Evolutionary conservation across 2,113 vertebrate species (phyloP), one percentile per base, ranked within the genome.

Genomic region (Erpornis zantholeuca): DNA sequence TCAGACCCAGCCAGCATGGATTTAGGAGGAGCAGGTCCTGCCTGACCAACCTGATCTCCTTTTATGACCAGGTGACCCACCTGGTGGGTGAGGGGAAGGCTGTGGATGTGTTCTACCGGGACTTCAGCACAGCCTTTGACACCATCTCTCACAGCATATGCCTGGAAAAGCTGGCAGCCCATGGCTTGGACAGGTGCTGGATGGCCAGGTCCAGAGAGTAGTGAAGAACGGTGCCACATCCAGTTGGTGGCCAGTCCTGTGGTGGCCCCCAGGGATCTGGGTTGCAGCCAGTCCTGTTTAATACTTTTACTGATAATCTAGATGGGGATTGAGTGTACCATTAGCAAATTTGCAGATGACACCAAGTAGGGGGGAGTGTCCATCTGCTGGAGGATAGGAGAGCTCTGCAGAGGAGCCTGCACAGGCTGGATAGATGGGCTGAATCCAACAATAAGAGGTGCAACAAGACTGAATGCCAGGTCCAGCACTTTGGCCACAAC

Each of bases 131-230:
- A 19, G 45, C 27, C 12, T 53, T 38, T 77, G 53, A 5, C 36
- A 36, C 6, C 1, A 1, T 33, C 38, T 86, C 12, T 15, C 33
- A 28, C 3, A 33, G 12, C 53, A 27, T 2, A 3, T 2, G 11
- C 36, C 33, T 52, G 52, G 29, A 49, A 25, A 66, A 76, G 35
- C 35, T 66, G 38, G 27, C 10, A 77, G 36, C 17, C 27, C 8
- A 2, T 0, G 4, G 12, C 18, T 12, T 33, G 83, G 31, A 6
- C 61, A 59, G 25, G 25, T 3, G 25, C 31, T 76, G 61, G 8
- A 25, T 9, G 31, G 24, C 44, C 3, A 6, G 31, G 35, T 4
- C 42, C 44, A 36, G 53, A 76, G 44, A 44, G 36, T 8, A 6
- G 21, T 27, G 53, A 31, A 25, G 16, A 31, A 59, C 10, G 21